phyloP scores from a whole-genome alignment of 1,140 invertebrate genomes.

The Pseudoatta argentina region DNA sequence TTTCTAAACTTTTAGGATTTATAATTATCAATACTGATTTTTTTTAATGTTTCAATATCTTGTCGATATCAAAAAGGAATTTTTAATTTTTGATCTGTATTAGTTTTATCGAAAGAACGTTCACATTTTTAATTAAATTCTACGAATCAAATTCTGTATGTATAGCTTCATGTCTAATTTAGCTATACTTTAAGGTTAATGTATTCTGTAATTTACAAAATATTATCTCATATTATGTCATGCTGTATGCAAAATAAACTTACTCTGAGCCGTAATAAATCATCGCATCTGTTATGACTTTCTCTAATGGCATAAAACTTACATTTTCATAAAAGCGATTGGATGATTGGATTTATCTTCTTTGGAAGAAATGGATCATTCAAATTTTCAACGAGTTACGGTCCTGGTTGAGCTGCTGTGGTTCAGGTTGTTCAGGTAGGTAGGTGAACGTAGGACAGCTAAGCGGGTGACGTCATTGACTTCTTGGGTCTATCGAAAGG shows the following conservation, averaged over 20 bases:
- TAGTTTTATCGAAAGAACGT: neutral
- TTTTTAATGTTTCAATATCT: too few species aligned
- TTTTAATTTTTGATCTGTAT: neutral
- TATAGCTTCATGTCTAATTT: neutral
- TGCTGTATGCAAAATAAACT: neutral
- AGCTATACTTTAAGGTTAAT: neutral
- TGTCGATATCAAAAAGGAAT: too few species aligned
- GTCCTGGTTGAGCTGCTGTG: conserved; percentile 60
- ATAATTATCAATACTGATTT: too few species aligned
- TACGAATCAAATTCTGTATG: neutral
- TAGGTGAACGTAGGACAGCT: conserved; percentile 82
- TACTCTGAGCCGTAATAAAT: neutral
- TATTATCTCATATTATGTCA: neutral
- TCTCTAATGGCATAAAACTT: neutral
- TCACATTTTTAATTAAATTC: neutral
- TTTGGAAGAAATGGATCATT: neutral
- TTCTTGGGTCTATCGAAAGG: conserved; percentile 78
- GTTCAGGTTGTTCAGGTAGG: conserved; percentile 69
- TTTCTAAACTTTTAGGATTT: neutral
- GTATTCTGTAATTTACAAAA: neutral
- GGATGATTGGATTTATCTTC: neutral
- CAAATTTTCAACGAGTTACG: conserved; percentile 13
- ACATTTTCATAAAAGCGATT: neutral
- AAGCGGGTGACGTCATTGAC: conserved; percentile 82
- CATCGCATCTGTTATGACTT: neutral